Evolutionary conservation across 2,797 vertebrate species (phyloP), one percentile per base, ranked within the genome.

Genomic region (Chloroceryle inda): DNA sequence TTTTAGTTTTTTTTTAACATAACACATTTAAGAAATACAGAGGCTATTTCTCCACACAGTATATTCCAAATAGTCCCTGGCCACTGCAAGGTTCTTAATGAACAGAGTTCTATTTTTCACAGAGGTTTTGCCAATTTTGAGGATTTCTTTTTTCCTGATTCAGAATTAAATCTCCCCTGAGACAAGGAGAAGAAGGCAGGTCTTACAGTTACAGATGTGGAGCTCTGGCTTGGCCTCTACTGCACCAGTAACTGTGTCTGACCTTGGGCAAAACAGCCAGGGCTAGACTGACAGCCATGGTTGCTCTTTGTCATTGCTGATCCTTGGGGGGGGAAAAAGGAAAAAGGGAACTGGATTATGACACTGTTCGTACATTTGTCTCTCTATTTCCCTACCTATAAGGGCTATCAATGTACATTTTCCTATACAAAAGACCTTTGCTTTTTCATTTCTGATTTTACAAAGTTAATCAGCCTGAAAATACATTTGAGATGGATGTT

Each of bases 101-200:
- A 94, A 26, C 47, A 87, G 24, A 80, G 64, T 63, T 78, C 44
- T 21, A 26, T 59, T 89, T 94, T 89, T 91, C 73, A 94, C 50
- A 87, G 72, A 95, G 62, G 80, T 93, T 86, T 69, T 94, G 92
- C 80, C 88, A 94, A 45, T 86, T 89, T 33, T 20, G 29, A 79
- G 74, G 79, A 86, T 80, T 63, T 87, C 44, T 38, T 86, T 88
- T 44, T 24, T 10, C 20, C 26, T 68, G 52, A 67, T 89, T 85
- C 50, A 79, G 80, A 93, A 92, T 78, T 92, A 91, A 92, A 71
- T n/a, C 63, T 94, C 83, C 63, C 74, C 33, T 55, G 78, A 86
- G 62, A 80, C 62, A 58, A 55, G 31, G 44, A 83, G 26, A 83
- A 91, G 67, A 64, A 74, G 40, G 45, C 89, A 68, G 13, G 31